phyloP scores from a whole-genome alignment of 2,113 vertebrate species.

The Centropus unirufus region DNA sequence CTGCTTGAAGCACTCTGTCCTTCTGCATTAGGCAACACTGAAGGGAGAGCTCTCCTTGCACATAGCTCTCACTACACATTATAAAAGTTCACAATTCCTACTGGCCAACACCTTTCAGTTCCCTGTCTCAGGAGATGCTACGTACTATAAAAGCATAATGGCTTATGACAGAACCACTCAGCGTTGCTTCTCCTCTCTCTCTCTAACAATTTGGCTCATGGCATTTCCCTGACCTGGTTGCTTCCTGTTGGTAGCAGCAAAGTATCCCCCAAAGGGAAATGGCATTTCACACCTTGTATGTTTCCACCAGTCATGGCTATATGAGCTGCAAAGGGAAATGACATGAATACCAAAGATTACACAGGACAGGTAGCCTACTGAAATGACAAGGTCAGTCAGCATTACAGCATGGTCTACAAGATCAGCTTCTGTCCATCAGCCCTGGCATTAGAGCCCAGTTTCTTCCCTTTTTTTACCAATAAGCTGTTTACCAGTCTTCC shows the following conservation, averaged over 20 bases:
- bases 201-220: not conserved
- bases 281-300: not conserved
- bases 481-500: not conserved
- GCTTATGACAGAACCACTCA: not conserved
- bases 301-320: not conserved
- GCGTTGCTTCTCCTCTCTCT: not conserved
- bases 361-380: not conserved
- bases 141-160: not conserved
- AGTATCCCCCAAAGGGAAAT: slow-evolving; percentile 2
- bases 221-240: not conserved
- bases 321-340: not conserved
- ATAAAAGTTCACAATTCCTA: not conserved
- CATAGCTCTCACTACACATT: not conserved
- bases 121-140: not conserved
- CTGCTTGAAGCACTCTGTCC: not conserved
- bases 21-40: not conserved
- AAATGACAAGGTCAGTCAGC: not conserved
- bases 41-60: not conserved
- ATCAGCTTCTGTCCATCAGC: not conserved
- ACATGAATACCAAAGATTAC: not conserved
- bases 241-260: not conserved
- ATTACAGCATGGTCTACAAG: not conserved
- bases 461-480: not conserved
- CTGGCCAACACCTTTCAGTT: not conserved
- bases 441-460: not conserved